Evolutionary conservation across 2,888 invertebrate genomes (phyloP).

Genomic region (Cylloceria caligata): DNA sequence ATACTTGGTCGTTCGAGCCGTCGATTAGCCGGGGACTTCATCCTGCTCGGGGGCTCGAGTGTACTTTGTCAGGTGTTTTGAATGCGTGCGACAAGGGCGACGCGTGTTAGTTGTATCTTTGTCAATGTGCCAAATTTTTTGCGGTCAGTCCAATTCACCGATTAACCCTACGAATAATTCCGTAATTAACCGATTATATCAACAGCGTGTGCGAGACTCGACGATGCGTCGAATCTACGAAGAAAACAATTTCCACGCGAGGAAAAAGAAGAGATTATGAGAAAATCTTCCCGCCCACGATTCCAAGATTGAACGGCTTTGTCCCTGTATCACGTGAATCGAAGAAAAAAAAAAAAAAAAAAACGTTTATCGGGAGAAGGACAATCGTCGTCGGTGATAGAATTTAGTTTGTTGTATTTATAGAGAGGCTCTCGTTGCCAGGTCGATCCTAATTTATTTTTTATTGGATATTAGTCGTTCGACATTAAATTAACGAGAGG

Average conservation of each 20-base stretch:
- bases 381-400: slow-evolving; percentile 30
- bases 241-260: not conserved
- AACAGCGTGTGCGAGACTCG: slow-evolving; percentile 58
- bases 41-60: slow-evolving; percentile 55
- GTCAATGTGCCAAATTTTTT: slow-evolving; percentile 77
- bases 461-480: slow-evolving; percentile 15
- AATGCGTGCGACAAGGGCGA: slow-evolving; percentile 15
- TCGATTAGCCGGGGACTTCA: slow-evolving; percentile 50
- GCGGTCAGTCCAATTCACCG: slow-evolving; percentile 47
- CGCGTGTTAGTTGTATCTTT: slow-evolving; percentile 46
- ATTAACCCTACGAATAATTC: slow-evolving; percentile 38
- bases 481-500: slow-evolving; percentile 17
- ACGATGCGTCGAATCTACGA: slow-evolving; percentile 26
- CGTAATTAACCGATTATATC: slow-evolving; percentile 27
- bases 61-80: slow-evolving; percentile 46
- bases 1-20: slow-evolving; percentile 10
- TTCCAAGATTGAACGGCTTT: slow-evolving; percentile 20
- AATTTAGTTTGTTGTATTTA: slow-evolving; percentile 43
- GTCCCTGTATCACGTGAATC: not conserved
- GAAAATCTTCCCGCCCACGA: slow-evolving; percentile 17
- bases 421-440: slow-evolving; percentile 19
- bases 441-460: slow-evolving; percentile 42
- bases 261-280: slow-evolving; percentile 10
- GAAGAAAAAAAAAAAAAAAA: not conserved
- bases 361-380: not conserved